A percentile compares a stretch with the other conserved stretches of the same genome.
Evolutionary conservation across 2,888 invertebrate species (phyloP).

Genomic region (Eupsilia transversa): DNA sequence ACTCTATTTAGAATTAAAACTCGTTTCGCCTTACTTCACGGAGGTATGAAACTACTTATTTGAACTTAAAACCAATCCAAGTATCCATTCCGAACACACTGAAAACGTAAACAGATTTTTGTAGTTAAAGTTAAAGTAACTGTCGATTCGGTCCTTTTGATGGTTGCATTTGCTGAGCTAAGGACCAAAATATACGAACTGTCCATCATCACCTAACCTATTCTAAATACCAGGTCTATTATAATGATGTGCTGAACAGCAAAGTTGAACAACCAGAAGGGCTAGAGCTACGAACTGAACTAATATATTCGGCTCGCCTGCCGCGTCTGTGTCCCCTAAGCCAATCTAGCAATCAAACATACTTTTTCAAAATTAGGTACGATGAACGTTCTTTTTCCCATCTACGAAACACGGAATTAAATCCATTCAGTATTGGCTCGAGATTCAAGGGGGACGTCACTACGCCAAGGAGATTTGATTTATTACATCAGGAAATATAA

Average conservation of each 20-base stretch:
- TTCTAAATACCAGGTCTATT: neutral
- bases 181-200: neutral
- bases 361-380: constrained; percentile 45
- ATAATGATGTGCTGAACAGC: neutral
- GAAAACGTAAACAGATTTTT: constrained; percentile 6
- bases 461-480: constrained; percentile 74
- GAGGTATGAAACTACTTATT: constrained; percentile 22
- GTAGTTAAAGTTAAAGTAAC: neutral
- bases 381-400: constrained; percentile 57
- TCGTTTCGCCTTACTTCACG: constrained; percentile 22
- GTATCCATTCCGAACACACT: neutral
- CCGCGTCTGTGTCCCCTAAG: neutral
- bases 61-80: constrained; percentile 28
- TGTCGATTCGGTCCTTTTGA: neutral
- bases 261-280: neutral
- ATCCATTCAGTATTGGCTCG: constrained; percentile 68
- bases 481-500: constrained; percentile 75
- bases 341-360: constrained; percentile 42
- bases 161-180: neutral
- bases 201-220: too few relatives aligned
- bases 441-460: constrained; percentile 68
- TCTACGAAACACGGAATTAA: constrained; percentile 65
- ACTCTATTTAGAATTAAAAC: constrained; percentile 51
- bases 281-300: neutral
- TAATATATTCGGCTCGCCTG: neutral